A percentile compares a stretch with the other conserved stretches of the same genome.
Evolutionary conservation across 2,888 invertebrate genomes (phyloP).

Genomic region (Parthenolecanium corni): DNA sequence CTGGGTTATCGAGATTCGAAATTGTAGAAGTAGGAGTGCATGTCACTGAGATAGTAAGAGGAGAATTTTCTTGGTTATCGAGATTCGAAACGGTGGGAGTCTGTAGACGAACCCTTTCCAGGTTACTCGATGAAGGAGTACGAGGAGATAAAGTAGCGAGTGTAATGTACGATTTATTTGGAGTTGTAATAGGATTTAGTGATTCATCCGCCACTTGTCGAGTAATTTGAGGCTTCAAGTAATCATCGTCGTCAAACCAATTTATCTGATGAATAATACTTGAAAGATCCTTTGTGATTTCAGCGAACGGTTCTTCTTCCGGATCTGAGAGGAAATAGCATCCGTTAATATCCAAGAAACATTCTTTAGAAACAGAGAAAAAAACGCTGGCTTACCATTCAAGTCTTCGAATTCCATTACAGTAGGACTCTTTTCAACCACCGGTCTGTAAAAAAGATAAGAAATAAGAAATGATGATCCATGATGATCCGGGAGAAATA

Average conservation of each 20-base stretch:
- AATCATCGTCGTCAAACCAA: slow-evolving; percentile 16
- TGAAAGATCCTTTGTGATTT: slow-evolving; percentile 8
- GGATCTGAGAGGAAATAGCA: background rate
- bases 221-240: slow-evolving; percentile 11
- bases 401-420: slow-evolving; percentile 6
- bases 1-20: background rate
- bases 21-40: background rate
- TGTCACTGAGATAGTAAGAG: background rate
- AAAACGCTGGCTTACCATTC: background rate
- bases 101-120: background rate
- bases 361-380: background rate
- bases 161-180: background rate
- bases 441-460: background rate
- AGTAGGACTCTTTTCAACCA: background rate
- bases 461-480: background rate
- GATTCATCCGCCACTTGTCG: slow-evolving; percentile 3
- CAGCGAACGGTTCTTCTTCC: slow-evolving; percentile 5
- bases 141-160: background rate
- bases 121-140: background rate
- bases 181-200: background rate
- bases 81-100: background rate
- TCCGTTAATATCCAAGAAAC: background rate
- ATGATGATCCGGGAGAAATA: too few relatives aligned
- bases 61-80: background rate
- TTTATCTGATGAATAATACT: background rate